A percentile compares a stretch with the other conserved stretches of the same genome.
Evolutionary conservation across 2,113 vertebrate species (phyloP).

Genomic region (Engraulis encrasicolus): DNA sequence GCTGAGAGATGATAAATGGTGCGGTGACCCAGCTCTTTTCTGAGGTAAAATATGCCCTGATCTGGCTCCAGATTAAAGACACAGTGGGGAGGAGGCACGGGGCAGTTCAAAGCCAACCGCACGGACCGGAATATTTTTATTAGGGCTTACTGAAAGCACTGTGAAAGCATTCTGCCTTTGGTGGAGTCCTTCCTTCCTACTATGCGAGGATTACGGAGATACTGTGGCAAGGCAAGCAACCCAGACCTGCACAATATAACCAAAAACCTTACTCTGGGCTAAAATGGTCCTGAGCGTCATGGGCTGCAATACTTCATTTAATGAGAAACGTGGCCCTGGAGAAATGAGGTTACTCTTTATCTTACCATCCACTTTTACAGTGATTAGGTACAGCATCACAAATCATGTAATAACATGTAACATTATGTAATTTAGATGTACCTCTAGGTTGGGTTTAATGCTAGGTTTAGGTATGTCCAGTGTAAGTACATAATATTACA

Average conservation of each 20-base stretch:
- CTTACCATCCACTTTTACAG: too few species aligned
- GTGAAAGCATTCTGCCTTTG: too few species aligned
- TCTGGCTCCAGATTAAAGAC: background rate
- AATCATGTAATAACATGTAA: too few species aligned
- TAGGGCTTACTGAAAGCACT: background rate
- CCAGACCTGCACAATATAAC: background rate
- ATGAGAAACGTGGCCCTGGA: background rate
- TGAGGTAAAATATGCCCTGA: slow-evolving; percentile 16
- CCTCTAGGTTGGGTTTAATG: too few species aligned
- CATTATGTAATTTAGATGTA: too few species aligned
- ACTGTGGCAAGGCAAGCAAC: too few species aligned
- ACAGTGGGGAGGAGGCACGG: background rate
- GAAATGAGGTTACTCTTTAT: background rate
- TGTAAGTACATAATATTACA: too few species aligned
- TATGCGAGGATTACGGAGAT: background rate
- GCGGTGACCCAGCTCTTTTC: background rate
- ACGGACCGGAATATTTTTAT: background rate
- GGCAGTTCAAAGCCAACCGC: slow-evolving; percentile 3
- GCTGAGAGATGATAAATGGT: background rate
- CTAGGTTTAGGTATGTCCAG: too few species aligned
- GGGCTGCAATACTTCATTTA: background rate
- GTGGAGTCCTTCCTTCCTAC: background rate
- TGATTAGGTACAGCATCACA: too few species aligned
- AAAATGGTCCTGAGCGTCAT: background rate
- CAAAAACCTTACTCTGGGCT: background rate